These are phyloP conservation scores for Miichthys miiuy DNA, from an alignment of 2,797 vertebrate species.

Conservation along the genomic window DNA sequence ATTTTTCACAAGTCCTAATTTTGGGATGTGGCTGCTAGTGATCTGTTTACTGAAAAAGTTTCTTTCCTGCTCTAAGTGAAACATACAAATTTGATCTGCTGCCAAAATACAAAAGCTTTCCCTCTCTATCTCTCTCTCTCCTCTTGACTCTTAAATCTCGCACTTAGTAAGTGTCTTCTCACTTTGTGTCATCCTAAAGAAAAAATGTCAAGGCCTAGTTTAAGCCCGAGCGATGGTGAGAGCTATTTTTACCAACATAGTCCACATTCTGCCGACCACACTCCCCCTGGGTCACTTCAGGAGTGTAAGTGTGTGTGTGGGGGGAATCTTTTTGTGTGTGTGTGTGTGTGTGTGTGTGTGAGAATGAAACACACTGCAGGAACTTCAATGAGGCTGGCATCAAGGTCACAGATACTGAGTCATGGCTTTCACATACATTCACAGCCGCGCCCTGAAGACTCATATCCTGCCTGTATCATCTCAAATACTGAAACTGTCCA, in stretches of 20 bases:
- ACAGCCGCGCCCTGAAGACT: conserved; percentile 33
- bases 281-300: conserved; percentile 59
- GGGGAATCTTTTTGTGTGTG: conserved; percentile 15
- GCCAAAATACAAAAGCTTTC: conserved; percentile 52
- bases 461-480: conserved; percentile 10
- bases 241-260: conserved; percentile 74
- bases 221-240: conserved; percentile 51
- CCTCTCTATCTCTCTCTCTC: background rate
- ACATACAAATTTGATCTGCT: conserved; percentile 53
- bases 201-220: conserved; percentile 55
- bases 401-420: conserved; percentile 62
- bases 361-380: conserved; percentile 18
- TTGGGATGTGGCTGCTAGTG: conserved; percentile 45
- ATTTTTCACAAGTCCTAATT: conserved; percentile 51
- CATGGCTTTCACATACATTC: conserved; percentile 36
- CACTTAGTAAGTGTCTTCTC: background rate
- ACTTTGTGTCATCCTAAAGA: conserved; percentile 37
- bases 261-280: conserved; percentile 66
- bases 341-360: background rate
- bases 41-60: conserved; percentile 56
- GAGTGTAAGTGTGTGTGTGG: conserved; percentile 21
- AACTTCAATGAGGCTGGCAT: conserved; percentile 36
- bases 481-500: background rate
- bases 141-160: conserved; percentile 2
- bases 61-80: conserved; percentile 64